phyloP scores from a whole-genome alignment of 2,797 vertebrate genomes.

The Acanthurus tractus region DNA sequence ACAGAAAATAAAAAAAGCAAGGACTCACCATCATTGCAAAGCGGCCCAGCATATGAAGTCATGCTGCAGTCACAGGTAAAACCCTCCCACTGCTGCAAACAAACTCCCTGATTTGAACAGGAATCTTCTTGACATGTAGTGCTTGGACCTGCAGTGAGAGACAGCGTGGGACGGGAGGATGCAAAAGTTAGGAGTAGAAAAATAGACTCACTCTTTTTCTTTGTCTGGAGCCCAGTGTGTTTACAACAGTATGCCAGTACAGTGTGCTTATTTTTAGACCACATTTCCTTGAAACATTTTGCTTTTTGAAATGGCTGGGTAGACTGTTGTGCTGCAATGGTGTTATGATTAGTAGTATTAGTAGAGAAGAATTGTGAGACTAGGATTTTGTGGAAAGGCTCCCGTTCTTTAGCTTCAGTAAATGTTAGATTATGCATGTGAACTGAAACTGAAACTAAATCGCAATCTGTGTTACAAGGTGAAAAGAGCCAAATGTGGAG shows the following conservation, averaged over 20 bases:
- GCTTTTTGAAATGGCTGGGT: constrained; percentile 23
- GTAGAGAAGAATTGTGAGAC: constrained; percentile 27
- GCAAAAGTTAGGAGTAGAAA: constrained; percentile 45
- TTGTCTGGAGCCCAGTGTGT: constrained; percentile 58
- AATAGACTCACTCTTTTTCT: constrained; percentile 17
- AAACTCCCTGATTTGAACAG: constrained; percentile 97
- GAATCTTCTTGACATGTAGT: constrained; percentile 99
- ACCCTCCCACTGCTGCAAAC: constrained; percentile 98
- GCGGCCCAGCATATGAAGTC: constrained; percentile 96
- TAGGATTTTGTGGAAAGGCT: constrained; percentile 47
- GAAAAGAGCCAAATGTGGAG: constrained; percentile 57
- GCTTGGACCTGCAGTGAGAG: constrained; percentile 90
- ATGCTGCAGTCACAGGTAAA: constrained; percentile 99
- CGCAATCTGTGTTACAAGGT: constrained; percentile 34
- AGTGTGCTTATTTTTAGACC: constrained; percentile 30
- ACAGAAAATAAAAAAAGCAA: neutral
- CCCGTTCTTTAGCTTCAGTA: constrained; percentile 34
- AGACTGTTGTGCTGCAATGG: constrained; percentile 31
- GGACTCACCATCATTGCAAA: constrained; percentile 97
- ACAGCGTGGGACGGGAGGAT: constrained; percentile 35
- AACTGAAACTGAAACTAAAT: constrained; percentile 28
- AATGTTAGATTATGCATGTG: constrained; percentile 21
- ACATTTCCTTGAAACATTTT: constrained; percentile 48
- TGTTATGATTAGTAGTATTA: constrained; percentile 63
- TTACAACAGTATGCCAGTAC: constrained; percentile 39